phyloP scores from a whole-genome alignment of 2,888 invertebrate genomes.

The Cheilosia soror region DNA sequence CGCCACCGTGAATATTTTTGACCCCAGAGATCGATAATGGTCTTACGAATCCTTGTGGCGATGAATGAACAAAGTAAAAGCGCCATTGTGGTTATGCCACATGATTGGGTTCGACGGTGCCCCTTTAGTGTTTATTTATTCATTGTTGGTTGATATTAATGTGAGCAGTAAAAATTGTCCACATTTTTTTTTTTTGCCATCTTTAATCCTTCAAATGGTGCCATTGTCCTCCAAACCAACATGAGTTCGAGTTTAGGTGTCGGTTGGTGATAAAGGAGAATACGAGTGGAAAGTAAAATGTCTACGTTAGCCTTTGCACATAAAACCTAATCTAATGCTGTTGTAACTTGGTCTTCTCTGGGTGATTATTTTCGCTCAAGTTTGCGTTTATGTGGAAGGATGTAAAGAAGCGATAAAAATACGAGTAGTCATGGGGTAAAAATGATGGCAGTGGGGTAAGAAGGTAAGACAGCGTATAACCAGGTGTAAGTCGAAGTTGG shows the following conservation, averaged over 20 bases:
- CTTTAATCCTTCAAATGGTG: constrained; percentile 32
- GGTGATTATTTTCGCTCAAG: constrained; percentile 17
- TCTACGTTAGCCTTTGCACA: neutral
- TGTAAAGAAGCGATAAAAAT: constrained; percentile 16
- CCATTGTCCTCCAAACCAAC: neutral
- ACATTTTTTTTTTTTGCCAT: constrained; percentile 17
- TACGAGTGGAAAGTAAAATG: constrained; percentile 1
- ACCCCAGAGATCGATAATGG: constrained; percentile 23
- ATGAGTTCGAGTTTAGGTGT: constrained; percentile 1
- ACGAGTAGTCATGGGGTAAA: neutral
- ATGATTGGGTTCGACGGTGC: neutral
- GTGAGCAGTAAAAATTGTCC: constrained; percentile 31
- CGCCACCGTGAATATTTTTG: constrained; percentile 13
- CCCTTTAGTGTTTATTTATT: constrained; percentile 28
- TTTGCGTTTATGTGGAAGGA: constrained; percentile 20
- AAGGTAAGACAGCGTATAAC: constrained; percentile 17
- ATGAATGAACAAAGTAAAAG: constrained; percentile 1
- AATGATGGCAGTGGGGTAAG: constrained; percentile 1
- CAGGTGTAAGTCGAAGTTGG: constrained; percentile 44
- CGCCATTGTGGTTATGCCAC: no score
- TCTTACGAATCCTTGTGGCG: no score
- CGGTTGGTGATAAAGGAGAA: neutral
- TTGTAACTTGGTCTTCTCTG: constrained; percentile 1
- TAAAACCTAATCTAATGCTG: neutral
- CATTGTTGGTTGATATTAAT: constrained; percentile 30